Percentiles rank a stretch among this genome's conserved stretches.
Evolutionary conservation across 2,113 vertebrate genomes (phyloP).

Genomic region (Himantopus leucocephalus): DNA sequence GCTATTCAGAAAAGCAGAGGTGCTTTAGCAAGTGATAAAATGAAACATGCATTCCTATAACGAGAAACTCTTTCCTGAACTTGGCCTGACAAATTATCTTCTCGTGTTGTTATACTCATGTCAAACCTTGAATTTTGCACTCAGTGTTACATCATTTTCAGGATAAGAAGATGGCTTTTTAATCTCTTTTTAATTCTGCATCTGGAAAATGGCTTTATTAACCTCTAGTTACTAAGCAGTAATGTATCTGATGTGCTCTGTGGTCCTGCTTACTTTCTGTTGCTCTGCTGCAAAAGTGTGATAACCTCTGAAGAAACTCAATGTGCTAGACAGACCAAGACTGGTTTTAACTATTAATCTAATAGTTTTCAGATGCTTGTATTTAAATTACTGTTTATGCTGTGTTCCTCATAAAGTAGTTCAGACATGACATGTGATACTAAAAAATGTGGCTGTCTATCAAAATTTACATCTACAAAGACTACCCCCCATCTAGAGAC

Average conservation of each 20-base stretch:
- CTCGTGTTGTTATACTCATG: neutral
- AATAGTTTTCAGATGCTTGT: neutral
- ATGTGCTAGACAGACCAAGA: neutral
- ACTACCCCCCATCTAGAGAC: neutral
- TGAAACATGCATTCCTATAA: neutral
- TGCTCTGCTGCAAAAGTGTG: neutral
- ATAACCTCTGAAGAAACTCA: neutral
- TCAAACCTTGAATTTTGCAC: neutral
- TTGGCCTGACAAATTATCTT: neutral
- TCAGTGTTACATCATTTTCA: neutral
- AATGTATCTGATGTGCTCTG: neutral
- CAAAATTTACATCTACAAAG: neutral
- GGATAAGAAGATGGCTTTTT: neutral
- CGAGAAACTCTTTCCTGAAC: neutral
- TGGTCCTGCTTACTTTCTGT: neutral
- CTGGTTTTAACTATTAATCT: neutral
- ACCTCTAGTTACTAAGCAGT: conserved; percentile 11
- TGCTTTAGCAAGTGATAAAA: neutral
- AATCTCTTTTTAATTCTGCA: conserved; percentile 5
- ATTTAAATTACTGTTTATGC: neutral
- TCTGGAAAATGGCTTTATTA: conserved; percentile 26
- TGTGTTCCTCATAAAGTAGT: neutral
- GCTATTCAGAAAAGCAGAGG: neutral
- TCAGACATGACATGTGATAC: neutral
- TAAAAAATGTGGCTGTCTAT: neutral